phyloP scores from a whole-genome alignment of 2,888 invertebrate species.

The Allygus modestus region DNA sequence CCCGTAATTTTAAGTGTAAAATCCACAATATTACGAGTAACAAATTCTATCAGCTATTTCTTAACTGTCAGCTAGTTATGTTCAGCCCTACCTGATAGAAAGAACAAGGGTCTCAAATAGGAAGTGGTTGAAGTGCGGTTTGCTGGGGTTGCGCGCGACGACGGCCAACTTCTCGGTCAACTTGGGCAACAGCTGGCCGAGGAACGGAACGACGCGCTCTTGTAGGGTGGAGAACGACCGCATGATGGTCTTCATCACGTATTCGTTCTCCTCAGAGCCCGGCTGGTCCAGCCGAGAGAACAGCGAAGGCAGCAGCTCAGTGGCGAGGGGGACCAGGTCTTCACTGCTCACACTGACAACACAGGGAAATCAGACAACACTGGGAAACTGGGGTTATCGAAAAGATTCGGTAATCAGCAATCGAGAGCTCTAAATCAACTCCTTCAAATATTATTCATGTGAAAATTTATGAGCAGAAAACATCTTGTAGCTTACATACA shows the following conservation, averaged over 20 bases:
- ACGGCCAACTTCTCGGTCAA: slow-evolving; percentile 89
- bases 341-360: slow-evolving; percentile 70
- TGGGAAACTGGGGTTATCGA: too few relatives aligned
- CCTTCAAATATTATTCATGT: too few relatives aligned
- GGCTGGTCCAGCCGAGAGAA: slow-evolving; percentile 85
- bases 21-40: too few relatives aligned
- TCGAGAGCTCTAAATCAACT: too few relatives aligned
- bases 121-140: slow-evolving; percentile 99
- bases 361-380: background rate
- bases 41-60: too few relatives aligned
- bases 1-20: too few relatives aligned
- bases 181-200: slow-evolving; percentile 89
- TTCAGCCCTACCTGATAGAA: slow-evolving; percentile 90
- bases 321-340: slow-evolving; percentile 78
- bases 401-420: too few relatives aligned
- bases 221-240: slow-evolving; percentile 90
- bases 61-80: too few relatives aligned
- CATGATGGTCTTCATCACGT: slow-evolving; percentile 99
- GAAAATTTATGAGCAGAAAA: too few relatives aligned
- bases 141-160: slow-evolving; percentile 95
- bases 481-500: too few relatives aligned
- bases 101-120: slow-evolving; percentile 97
- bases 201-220: slow-evolving; percentile 87
- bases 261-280: slow-evolving; percentile 95
- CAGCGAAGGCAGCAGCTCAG: slow-evolving; percentile 84